phyloP scores from a whole-genome alignment of 64 coral and sea anemone species.

The Trachythela sp. region DNA sequence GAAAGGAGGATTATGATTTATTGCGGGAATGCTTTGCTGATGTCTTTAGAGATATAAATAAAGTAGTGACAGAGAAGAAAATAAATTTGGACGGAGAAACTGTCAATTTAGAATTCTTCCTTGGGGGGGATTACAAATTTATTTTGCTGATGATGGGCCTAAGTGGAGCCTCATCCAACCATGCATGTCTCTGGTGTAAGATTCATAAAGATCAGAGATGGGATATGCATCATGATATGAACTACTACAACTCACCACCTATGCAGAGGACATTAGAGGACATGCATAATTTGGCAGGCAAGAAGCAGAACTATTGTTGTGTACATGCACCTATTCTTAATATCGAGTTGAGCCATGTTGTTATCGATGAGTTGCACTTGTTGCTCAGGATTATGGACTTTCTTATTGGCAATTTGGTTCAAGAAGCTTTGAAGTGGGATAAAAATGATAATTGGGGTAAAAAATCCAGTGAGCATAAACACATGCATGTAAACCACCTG shows the following conservation, averaged over 20 bases:
- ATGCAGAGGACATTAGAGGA: not conserved
- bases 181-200: slow-evolving; percentile 32
- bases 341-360: not conserved
- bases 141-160: slow-evolving; percentile 31
- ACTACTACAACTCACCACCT: not conserved
- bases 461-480: not conserved
- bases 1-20: not conserved
- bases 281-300: not conserved
- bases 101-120: slow-evolving; percentile 25
- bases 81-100: not conserved
- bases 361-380: slow-evolving; percentile 33
- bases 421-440: slow-evolving; percentile 11
- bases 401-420: slow-evolving; percentile 30
- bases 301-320: slow-evolving; percentile 3
- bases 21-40: not conserved
- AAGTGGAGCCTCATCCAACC: slow-evolving; percentile 22
- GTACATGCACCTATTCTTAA: slow-evolving; percentile 2
- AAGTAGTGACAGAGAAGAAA: not conserved
- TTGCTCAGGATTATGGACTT: slow-evolving; percentile 10
- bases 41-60: slow-evolving; percentile 4
- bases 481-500: slow-evolving; percentile 13
- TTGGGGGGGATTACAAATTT: slow-evolving; percentile 40
- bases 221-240: slow-evolving; percentile 1
- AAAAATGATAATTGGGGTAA: not conserved
- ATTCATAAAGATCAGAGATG: slow-evolving; percentile 17